These are phyloP conservation scores for Abrostola tripartita DNA, from an alignment of 2,888 invertebrate species.

Conservation along the genomic window DNA sequence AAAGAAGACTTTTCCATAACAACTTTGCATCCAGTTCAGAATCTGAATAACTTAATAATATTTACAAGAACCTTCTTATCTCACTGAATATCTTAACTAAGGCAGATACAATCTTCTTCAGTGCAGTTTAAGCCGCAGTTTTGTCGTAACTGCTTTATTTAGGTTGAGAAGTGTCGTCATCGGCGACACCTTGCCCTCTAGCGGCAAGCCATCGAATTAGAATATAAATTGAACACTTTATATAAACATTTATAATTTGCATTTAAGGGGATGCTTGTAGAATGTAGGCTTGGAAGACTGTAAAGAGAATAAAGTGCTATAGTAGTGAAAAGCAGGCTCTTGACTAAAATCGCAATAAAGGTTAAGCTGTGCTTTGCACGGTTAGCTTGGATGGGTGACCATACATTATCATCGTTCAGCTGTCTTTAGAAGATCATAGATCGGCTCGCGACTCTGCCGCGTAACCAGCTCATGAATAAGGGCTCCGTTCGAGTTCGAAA, in stretches of 20 bases:
- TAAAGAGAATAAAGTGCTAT: not conserved
- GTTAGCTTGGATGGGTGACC: too few species aligned
- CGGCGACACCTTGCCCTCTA: constrained; percentile 70
- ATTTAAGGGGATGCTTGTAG: constrained; percentile 73
- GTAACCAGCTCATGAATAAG: too few species aligned
- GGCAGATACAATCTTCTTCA: constrained; percentile 40
- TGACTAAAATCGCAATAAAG: too few species aligned
- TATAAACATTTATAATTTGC: constrained; percentile 84
- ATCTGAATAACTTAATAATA: constrained; percentile 19
- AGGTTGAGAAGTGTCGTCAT: constrained; percentile 66
- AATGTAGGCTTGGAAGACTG: not conserved
- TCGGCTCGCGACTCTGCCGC: too few species aligned
- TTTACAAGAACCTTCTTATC: constrained; percentile 26
- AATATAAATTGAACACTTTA: constrained; percentile 87
- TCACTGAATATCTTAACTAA: constrained; percentile 27
- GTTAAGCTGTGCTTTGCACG: too few species aligned
- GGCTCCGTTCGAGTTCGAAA: too few species aligned
- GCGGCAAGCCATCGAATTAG: constrained; percentile 79
- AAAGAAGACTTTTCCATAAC: not conserved
- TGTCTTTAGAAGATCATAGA: too few species aligned
- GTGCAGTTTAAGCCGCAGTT: constrained; percentile 42
- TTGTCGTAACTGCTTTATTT: constrained; percentile 60
- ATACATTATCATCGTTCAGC: too few species aligned
- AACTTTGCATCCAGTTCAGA: constrained; percentile 4
- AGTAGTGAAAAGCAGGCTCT: not conserved